Percentiles rank a stretch among this genome's conserved stretches.
These are phyloP conservation scores for Andricus quercusramuli DNA, from an alignment of 2,888 invertebrate species.

Conservation along the genomic window DNA sequence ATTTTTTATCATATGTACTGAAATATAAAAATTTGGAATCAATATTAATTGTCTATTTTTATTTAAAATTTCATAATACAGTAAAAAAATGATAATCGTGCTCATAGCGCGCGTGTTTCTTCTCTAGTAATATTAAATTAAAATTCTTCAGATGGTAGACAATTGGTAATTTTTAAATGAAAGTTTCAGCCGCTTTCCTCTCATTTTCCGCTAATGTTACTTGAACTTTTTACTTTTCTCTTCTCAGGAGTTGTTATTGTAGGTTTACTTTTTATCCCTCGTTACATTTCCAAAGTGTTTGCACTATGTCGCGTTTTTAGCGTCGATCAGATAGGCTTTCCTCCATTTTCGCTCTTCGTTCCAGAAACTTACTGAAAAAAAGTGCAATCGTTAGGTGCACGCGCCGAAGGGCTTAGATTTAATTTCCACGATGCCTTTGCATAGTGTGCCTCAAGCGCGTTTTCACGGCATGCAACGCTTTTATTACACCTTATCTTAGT, in stretches of 20 bases:
- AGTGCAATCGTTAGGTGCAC: conserved; percentile 32
- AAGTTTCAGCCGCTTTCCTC: background rate
- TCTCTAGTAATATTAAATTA: no score
- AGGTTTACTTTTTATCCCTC: background rate
- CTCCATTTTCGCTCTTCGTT: conserved; percentile 7
- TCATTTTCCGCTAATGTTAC: background rate
- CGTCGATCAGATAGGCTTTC: conserved; percentile 2
- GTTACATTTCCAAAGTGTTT: background rate
- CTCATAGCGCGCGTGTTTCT: no score
- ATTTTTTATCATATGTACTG: no score
- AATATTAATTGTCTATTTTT: no score
- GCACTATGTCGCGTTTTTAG: background rate
- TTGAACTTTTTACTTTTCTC: background rate
- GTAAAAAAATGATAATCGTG: no score
- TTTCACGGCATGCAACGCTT: conserved; percentile 14
- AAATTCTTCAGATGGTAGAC: background rate
- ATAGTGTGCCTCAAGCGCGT: conserved; percentile 8
- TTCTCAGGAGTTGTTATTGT: background rate
- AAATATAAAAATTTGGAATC: no score
- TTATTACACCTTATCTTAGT: conserved; percentile 44
- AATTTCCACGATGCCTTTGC: conserved; percentile 23
- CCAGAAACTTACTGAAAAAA: background rate
- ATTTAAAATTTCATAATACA: no score
- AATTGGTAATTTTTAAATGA: background rate
- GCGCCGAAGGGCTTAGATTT: conserved; percentile 2